These are phyloP conservation scores for Digitonthophagus gazella DNA, from an alignment of 2,888 invertebrate genomes.

Conservation along the genomic window DNA sequence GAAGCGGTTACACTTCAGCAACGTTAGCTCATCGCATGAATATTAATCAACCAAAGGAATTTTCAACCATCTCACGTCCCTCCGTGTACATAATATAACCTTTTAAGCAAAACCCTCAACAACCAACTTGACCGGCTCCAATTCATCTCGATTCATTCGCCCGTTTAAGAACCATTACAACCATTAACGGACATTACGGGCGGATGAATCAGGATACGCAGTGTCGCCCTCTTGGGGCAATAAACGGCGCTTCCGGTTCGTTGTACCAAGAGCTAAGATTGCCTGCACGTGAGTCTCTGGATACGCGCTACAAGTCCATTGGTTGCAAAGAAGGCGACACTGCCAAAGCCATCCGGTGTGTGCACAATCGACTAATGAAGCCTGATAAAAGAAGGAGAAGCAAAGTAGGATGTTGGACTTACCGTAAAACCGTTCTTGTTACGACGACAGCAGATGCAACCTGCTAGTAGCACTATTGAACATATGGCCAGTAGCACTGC, in stretches of 20 bases:
- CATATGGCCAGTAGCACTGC: slow-evolving; percentile 50
- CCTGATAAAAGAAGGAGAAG: neutral
- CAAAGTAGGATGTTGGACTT: slow-evolving; percentile 29
- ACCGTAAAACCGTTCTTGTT: slow-evolving; percentile 52
- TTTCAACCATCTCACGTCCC: neutral
- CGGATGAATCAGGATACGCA: neutral
- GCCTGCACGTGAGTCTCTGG: neutral
- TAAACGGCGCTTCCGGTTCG: neutral
- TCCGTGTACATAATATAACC: neutral
- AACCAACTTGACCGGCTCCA: neutral
- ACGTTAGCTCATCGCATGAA: neutral
- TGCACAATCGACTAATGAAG: neutral
- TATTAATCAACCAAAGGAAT: neutral
- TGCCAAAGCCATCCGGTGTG: neutral
- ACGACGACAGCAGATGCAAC: slow-evolving; percentile 51
- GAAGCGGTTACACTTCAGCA: neutral
- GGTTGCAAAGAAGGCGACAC: neutral
- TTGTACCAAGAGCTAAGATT: neutral
- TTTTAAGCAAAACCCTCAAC: neutral
- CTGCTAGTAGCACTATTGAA: slow-evolving; percentile 45
- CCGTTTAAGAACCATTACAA: neutral
- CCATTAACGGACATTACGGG: neutral
- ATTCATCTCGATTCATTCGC: neutral
- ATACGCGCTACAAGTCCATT: neutral
- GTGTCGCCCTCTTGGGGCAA: neutral